Base-by-base conservation (phyloP, 2,113 vertebrate species). In the Ageneiosus marmoratus region DNA sequence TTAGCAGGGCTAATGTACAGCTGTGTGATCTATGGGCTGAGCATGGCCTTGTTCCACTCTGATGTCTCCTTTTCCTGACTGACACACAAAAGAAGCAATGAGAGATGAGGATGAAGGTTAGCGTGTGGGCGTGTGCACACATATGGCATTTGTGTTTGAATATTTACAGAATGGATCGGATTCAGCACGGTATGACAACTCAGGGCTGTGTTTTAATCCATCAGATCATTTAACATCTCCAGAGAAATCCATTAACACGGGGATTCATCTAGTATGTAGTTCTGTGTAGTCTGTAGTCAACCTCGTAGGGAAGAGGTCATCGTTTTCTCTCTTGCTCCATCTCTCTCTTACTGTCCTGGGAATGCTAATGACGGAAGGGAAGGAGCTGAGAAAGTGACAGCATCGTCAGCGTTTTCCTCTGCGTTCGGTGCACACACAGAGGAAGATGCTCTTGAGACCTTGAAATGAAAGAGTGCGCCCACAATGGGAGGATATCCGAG, bases 401-500 rank as follows among this genome's bases (percentile, higher is more conserved):
- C 84, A 62, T 84, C 50, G 76, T 90, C 90, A 89, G 89, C 84
- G 10, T 58, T 90, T 93, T 89, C 1, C 79, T 81, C 13, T 82
- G 81, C 62, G 22, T 90, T 77, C 89, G 60, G 77, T 74, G 44
- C 44, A 50, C 60, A 86, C 48, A 67, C 32, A 84, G 79, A 65
- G 83, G 0, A 5, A 78, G 82, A 79, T 69, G 81, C 89, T 90
- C 91, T 86, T 48, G 85, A 86, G 88, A 89, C 90, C 92, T 91
- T 91, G 89, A 91, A 79, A 90, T 84, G 76, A 85, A 84, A 80
- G 87, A 90, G 88, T 84, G 85, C 85, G 60, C 48, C 77, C 56
- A 63, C 73, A 88, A 88, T 53, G 76, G 85, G 76, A 86, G 75
- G 85, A 88, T 88, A 86, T 84, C 90, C 89, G 91, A 92, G 91